Base-by-base conservation (phyloP, 2,888 invertebrate species). In the Pyrrhia umbra region DNA sequence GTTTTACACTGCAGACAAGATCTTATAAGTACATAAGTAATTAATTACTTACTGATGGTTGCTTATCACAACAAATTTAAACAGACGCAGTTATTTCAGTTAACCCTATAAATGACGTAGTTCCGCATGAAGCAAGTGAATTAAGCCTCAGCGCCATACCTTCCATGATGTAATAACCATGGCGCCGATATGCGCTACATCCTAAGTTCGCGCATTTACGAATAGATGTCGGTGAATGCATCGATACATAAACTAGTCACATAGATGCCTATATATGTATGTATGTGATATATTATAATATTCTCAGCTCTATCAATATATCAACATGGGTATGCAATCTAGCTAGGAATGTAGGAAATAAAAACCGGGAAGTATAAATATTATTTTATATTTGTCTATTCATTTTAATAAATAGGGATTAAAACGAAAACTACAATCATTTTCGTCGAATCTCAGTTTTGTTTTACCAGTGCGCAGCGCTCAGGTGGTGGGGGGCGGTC, bases 391-490 rank as follows among this genome's bases (percentile, higher is more conserved):
- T 82, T 88, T 90, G 91, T 92, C 91, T 92, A 90, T 91, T 92
- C 90, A 88, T 90, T 90, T 91, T 77, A 87, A 88, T 85, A 83
- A 79, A 74, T 56, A 64, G 70, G 65, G 81, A 87, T 85, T 83
- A 90, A 91, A 92, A 90, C 84, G 86, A 91, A 92, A 91, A 92
- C 91, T 91, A 92, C 91, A 88, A 84, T 69, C 6, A 74, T 72
- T 69, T 85, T 86, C 86, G 86, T 90, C 84, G 86, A 89, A 88
- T 88, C 81, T 80, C 76, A 75, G 75, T 80, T 79, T 83, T 78
- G 80, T 82, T 85, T 91, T 77, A 91, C 90, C 90, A 92, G 50
- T 84, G 85, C 25, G 84, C 79, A 18, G 88, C 85, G 57, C 78
- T 81, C n/a, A 82, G 86, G 20, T 89, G 78, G 21, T 85, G 77